Evolutionary conservation across 1,140 invertebrate species (phyloP), one percentile per base, ranked within the genome.

Genomic region (Choristoneura fumiferana): DNA sequence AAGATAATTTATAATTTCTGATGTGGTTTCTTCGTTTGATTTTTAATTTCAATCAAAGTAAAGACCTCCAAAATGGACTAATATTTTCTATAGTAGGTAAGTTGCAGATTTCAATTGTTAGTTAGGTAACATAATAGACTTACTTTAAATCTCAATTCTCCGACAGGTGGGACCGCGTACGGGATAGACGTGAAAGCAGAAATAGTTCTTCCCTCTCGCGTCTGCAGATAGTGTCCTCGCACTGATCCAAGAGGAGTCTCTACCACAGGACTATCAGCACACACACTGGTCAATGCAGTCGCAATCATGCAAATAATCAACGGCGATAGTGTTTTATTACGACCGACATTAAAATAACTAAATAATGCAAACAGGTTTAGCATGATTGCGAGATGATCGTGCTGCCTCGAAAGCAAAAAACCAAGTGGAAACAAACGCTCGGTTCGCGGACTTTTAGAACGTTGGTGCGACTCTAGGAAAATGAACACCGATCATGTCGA

Each of bases 131-230:
- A 6, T 6, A 40, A 63, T 39, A 39, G 5, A 37, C 70, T 75
- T 76, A 94, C 93, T 74, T 91, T 90, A 70, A 95, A 95, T 63
- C 94, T 91, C 1, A 94, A 73, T 0, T 90, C 69, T 14, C 91
- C 93, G 12, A 94, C 54, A 14, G 93, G 94, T 4, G 94, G 92
- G 59, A 91, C 73, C 0, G 94, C 93, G 65, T 91, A 94, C 0
- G 93, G 94, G 54, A 95, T 91, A 1, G 92, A 91, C 63, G 85
- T 91, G 74, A 69, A 91, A 15, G 90, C 91, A 0, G 90, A 73
- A 69, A 91, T 89, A 53, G 79, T 69, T n/a, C 84, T 83, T 0
- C 91, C 91, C 39, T 65, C 78, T 35, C 88, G 78, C 0, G 90
- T 88, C 54, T 80, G 78, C 59, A 91, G 73, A 57, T 84, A 86